Percentiles rank a stretch among this genome's conserved stretches.
These are phyloP conservation scores for Globicephala melas DNA, from an alignment of 2,113 vertebrate species.

Conservation along the genomic window DNA sequence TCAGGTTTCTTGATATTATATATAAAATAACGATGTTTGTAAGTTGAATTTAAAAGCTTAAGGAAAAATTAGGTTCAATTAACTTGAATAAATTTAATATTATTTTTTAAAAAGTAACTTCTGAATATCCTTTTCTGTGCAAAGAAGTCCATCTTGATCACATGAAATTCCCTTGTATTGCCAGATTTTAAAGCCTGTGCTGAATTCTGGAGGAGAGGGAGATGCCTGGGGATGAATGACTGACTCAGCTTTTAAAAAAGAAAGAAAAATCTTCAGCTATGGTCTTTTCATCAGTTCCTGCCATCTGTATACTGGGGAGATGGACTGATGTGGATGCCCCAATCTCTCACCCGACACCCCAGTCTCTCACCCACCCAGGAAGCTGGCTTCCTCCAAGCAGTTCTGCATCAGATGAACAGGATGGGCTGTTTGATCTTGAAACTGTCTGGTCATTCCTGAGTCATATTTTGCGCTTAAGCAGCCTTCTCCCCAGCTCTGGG, in stretches of 20 bases:
- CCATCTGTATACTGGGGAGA: not conserved
- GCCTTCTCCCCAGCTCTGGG: not conserved
- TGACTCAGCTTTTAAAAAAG: not conserved
- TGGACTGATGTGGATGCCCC: too few relatives aligned
- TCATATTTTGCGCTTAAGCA: not conserved
- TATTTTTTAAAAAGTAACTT: slow-evolving; percentile 9
- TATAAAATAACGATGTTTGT: not conserved
- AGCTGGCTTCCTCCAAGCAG: accelerated
- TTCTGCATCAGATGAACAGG: not conserved
- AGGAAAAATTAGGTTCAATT: slow-evolving; percentile 25
- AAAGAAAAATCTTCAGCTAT: not conserved
- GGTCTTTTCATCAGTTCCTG: not conserved
- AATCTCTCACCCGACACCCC: too few relatives aligned
- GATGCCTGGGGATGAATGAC: not conserved
- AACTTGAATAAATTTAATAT: not conserved
- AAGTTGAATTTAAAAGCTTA: slow-evolving; percentile 15
- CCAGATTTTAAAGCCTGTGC: not conserved
- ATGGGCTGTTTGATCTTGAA: not conserved
- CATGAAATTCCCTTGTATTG: not conserved
- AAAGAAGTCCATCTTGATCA: not conserved
- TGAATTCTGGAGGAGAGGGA: not conserved
- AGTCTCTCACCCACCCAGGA: not conserved
- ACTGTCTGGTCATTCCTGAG: not conserved
- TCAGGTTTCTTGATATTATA: not conserved
- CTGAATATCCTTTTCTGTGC: not conserved